Conservation (phyloP, 2,888 invertebrate genomes). For the Drosophila austrosaltans region DNA sequence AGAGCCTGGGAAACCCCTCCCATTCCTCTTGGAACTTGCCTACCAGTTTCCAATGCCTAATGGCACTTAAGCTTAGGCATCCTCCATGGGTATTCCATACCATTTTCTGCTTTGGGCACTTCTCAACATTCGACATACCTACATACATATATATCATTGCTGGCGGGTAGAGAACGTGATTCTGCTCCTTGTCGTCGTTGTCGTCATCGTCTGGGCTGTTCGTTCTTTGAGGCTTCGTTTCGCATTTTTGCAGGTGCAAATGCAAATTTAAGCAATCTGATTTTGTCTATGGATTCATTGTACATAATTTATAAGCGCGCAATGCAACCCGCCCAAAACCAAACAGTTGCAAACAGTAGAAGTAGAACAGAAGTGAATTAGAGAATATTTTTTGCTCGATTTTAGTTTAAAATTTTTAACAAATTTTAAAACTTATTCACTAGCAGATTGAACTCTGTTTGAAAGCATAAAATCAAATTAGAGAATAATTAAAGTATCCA, state of each 20-base stretch:
- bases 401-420: no score
- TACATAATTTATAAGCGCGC: conserved; percentile 67
- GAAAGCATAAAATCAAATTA: background rate
- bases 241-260: conserved; percentile 70
- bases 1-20: background rate
- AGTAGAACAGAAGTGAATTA: conserved; percentile 5
- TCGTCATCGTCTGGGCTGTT: conserved; percentile 46
- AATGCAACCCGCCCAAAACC: conserved; percentile 49
- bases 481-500: no score
- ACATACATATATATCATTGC: conserved; percentile 29
- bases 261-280: conserved; percentile 70
- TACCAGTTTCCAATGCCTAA: conserved; percentile 60
- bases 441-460: no score
- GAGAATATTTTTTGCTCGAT: conserved; percentile 16
- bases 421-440: no score
- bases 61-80: conserved; percentile 76
- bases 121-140: conserved; percentile 9
- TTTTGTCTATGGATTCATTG: conserved; percentile 59
- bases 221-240: conserved; percentile 36
- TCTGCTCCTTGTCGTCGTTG: conserved; percentile 52
- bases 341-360: conserved; percentile 36
- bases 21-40: conserved; percentile 6
- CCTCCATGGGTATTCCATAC: conserved; percentile 39
- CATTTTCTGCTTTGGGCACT: background rate
- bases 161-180: conserved; percentile 54